Evolutionary conservation across 2,888 invertebrate genomes (phyloP), one percentile per base, ranked within the genome.

Genomic region (Toxonevra muliebris): DNA sequence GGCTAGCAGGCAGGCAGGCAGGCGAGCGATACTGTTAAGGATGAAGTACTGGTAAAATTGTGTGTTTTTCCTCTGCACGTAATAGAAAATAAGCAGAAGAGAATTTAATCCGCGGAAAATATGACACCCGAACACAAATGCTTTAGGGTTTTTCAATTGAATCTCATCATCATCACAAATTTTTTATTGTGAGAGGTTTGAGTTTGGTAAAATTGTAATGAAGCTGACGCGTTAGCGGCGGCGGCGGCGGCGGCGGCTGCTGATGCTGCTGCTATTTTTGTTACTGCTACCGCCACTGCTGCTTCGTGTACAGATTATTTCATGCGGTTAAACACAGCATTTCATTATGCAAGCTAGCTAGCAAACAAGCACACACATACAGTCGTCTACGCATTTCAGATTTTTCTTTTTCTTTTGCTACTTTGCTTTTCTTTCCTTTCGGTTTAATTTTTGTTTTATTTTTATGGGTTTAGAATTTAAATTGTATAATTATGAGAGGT

Each of bases 101-200:
- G 53, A 76, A 78, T 78, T 78, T 79, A 81, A 81, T 80, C 80
- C 78, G 79, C 76, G 75, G 76, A 77, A 80, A 80, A 80, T 81
- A 77, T 80, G 81, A 80, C 80, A 80, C 80, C 59, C 40, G 12
- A 48, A 48, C 48, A 45, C n/a, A 13, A 48, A 48, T 15, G 15
- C 48, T n/a, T 13, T 48, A 15, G n/a, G 48, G 10, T 11, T 13
- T 15, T 13, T 7, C 48, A 48, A 48, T 48, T 13, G 48, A 15
- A 13, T 13, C n/a, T 4, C 48, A 15, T n/a, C 48, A 15, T n/a
- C 48, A 30, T 30, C 30, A 30, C 30, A 30, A 30, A 30, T 4
- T 30, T 30, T n/a, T n/a, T n/a, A n/a, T n/a, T 2, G 48, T 5
- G 7, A 7, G 48, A 8, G 48, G 15, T 7, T n/a, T 15, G 48